Conservation (phyloP, 2,797 vertebrate species). For the Pseudochaenichthys georgianus region DNA sequence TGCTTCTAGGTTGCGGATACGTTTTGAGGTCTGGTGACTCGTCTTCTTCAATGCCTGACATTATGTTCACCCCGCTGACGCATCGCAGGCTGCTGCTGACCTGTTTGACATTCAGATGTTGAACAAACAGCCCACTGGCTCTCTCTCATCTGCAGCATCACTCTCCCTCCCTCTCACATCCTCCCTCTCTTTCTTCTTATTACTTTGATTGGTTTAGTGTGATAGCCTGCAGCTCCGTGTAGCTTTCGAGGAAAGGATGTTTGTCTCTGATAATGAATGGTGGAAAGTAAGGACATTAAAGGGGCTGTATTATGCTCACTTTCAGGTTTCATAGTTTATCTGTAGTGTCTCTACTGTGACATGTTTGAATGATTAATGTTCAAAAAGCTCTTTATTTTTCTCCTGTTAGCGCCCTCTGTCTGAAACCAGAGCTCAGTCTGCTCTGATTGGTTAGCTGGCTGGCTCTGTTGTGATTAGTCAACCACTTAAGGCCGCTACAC, state of each 20-base stretch:
- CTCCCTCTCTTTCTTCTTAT: constrained; percentile 47
- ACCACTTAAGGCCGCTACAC: too few species aligned
- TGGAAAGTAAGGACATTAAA: background rate
- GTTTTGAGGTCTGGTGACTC: constrained; percentile 48
- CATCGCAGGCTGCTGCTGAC: constrained; percentile 49
- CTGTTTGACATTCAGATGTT: constrained; percentile 66
- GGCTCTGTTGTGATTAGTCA: too few species aligned
- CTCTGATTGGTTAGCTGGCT: too few species aligned
- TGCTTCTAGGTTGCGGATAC: constrained; percentile 36
- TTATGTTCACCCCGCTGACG: constrained; percentile 70
- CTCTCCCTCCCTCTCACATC: constrained; percentile 20
- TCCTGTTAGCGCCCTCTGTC: too few species aligned
- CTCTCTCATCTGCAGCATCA: constrained; percentile 46
- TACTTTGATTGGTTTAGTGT: constrained; percentile 54
- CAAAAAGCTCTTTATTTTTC: too few species aligned
- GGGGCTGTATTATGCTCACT: too few species aligned
- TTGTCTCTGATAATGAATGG: constrained; percentile 17
- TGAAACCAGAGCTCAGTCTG: too few species aligned
- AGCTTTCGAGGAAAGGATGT: constrained; percentile 34
- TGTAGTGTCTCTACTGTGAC: too few species aligned
- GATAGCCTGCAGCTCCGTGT: constrained; percentile 26
- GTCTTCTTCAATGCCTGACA: constrained; percentile 53
- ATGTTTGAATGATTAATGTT: too few species aligned
- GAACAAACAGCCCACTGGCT: constrained; percentile 63
- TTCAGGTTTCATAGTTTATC: too few species aligned